These are phyloP conservation scores for Sinosuthora webbiana DNA, from an alignment of 2,113 vertebrate species.

Conservation along the genomic window DNA sequence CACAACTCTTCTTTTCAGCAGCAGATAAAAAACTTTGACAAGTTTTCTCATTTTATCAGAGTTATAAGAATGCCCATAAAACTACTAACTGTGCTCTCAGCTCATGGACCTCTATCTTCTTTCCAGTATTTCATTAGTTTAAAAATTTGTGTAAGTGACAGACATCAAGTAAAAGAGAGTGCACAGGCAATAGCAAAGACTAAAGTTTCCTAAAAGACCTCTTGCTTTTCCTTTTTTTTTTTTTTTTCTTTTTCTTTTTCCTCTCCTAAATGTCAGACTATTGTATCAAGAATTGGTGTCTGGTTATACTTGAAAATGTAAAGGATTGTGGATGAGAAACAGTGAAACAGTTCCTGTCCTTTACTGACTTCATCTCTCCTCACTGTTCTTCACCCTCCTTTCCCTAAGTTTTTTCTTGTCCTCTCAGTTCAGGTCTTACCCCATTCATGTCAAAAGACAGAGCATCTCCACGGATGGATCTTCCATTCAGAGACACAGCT, in stretches of 20 bases:
- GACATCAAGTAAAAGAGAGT: background rate
- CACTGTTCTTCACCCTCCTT: background rate
- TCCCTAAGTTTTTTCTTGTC: background rate
- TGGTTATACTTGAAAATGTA: background rate
- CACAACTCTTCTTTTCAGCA: background rate
- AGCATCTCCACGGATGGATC: background rate
- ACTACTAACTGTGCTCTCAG: background rate
- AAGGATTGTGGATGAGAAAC: background rate
- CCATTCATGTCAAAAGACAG: background rate
- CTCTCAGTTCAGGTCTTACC: slow-evolving; percentile 12
- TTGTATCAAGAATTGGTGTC: background rate
- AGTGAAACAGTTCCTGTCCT: background rate
- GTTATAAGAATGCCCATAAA: background rate
- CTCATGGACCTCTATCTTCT: background rate
- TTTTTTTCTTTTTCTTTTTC: fast-evolving
- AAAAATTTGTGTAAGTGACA: background rate
- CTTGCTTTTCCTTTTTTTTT: background rate
- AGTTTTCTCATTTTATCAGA: background rate
- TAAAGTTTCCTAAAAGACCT: background rate
- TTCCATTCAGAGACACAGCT: slow-evolving; percentile 35
- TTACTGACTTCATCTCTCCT: background rate
- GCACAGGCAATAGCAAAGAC: background rate
- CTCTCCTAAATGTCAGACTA: background rate
- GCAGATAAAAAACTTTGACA: background rate
- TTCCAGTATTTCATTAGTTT: background rate